These are phyloP conservation scores for Gymnothorax reevesii DNA, from an alignment of 2,797 vertebrate genomes.

Conservation along the genomic window DNA sequence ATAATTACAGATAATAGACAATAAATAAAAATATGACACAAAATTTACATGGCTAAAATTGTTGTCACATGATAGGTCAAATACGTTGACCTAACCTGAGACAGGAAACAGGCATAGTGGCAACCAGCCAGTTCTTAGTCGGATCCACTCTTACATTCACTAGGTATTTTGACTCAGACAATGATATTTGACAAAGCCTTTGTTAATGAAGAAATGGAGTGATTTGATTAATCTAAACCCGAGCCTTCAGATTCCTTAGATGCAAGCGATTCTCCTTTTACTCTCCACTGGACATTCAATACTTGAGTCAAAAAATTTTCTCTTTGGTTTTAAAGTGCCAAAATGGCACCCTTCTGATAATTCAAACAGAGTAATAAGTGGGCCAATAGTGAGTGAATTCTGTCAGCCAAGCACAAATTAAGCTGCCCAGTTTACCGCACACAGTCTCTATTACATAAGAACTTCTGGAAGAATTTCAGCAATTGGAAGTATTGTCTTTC, in stretches of 20 bases:
- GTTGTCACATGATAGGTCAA: no score
- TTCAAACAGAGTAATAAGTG: slow-evolving; percentile 28
- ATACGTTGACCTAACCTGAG: no score
- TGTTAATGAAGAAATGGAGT: not conserved
- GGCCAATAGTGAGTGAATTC: slow-evolving; percentile 33
- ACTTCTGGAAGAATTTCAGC: slow-evolving; percentile 32
- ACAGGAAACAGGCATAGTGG: no score
- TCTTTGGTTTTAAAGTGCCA: slow-evolving; percentile 42
- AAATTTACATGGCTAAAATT: no score
- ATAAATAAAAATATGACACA: no score
- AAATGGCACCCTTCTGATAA: slow-evolving; percentile 36
- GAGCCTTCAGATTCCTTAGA: slow-evolving; percentile 19
- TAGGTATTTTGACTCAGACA: not conserved
- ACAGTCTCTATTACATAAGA: slow-evolving; percentile 47
- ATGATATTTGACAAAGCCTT: not conserved
- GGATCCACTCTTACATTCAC: not conserved
- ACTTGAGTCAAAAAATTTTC: slow-evolving; percentile 31
- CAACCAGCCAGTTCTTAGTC: not conserved
- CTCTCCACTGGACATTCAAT: slow-evolving; percentile 20
- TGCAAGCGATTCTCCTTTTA: slow-evolving; percentile 12
- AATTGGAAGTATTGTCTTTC: slow-evolving; percentile 24
- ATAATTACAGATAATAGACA: no score
- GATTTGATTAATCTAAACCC: not conserved
- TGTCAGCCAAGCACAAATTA: slow-evolving; percentile 37
- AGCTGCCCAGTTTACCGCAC: slow-evolving; percentile 40